Conservation (phyloP, 2,797 vertebrate species). For the Peromyscus attwateri region DNA sequence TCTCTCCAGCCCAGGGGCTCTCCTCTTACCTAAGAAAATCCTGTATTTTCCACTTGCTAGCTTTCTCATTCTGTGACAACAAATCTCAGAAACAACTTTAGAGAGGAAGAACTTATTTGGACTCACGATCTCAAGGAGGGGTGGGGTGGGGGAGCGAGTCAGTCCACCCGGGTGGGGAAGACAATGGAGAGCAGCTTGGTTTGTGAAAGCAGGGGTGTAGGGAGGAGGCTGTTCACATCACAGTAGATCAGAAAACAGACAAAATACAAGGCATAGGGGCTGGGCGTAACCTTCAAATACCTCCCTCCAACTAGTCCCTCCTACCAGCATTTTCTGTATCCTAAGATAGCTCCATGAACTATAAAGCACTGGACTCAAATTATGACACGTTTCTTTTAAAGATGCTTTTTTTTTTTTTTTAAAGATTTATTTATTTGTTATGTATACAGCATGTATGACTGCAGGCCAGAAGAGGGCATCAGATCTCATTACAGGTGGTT, state of each 20-base stretch:
- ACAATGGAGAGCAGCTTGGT: not conserved
- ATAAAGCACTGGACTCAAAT: not conserved
- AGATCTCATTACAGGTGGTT: too few species aligned
- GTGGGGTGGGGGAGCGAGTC: too few species aligned
- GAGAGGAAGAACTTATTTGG: not conserved
- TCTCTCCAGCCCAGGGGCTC: too few species aligned
- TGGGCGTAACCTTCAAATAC: not conserved
- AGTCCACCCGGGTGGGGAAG: not conserved
- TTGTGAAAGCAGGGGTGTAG: not conserved
- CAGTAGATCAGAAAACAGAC: not conserved
- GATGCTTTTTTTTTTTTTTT: not conserved
- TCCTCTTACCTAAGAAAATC: not conserved
- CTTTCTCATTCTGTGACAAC: not conserved
- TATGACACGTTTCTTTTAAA: too few species aligned
- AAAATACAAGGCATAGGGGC: not conserved
- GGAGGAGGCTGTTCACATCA: not conserved
- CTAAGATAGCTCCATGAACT: not conserved
- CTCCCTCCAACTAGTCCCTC: not conserved
- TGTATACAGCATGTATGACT: too few species aligned
- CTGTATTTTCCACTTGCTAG: not conserved
- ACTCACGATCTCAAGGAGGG: not conserved
- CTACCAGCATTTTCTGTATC: not conserved
- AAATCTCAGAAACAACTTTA: not conserved
- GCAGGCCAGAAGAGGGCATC: too few species aligned
- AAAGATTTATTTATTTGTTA: too few species aligned